Evolutionary conservation across 2,113 vertebrate species (phyloP), one percentile per base, ranked within the genome.

Genomic region (Burhinus oedicnemus): DNA sequence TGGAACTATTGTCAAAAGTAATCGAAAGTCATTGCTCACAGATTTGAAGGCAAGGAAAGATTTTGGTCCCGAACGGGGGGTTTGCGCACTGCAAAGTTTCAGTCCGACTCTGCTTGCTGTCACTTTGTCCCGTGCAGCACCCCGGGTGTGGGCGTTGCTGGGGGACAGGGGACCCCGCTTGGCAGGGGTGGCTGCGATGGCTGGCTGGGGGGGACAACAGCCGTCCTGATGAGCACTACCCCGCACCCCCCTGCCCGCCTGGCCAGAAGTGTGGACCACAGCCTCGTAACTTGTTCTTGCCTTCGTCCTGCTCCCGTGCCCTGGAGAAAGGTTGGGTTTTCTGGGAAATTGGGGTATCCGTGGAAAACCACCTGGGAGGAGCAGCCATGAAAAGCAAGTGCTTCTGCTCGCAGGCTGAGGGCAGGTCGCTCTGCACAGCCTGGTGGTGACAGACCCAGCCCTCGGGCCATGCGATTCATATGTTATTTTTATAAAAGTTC

Each of bases 401-500:
- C 11, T 85, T 42, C 57, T 93, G 25, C 44, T 64, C 22, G 2
- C 10, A 25, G 40, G 38, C 58, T 77, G 54, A 40, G 47, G n/a
- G 12, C 40, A 45, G 64, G 30, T 12, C 6, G 3, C 34, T 57
- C 70, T 55, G 65, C 54, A 18, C 40, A 80, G 36, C 18, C 25
- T 32, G 38, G 26, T 16, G 36, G 27, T 13, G 85, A 8, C 1
- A 6, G 38, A n/a, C 32, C 17, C 62, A 69, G 54, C 21, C 36
- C 26, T 27, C 2, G 5, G 42, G 38, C 65, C 26, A 1, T 10
- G 20, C 0, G 0, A 17, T 47, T 77, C 32, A 17, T 10, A 12
- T 0, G 1, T 18, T 77, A 2, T 15, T 40, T 91, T 78, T 26
- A 30, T 23, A 18, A 9, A 60, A 61, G 16, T 20, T 55, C 36